These are phyloP conservation scores for Smutsia temminckii DNA, from an alignment of 2,797 vertebrate genomes.

Conservation along the genomic window DNA sequence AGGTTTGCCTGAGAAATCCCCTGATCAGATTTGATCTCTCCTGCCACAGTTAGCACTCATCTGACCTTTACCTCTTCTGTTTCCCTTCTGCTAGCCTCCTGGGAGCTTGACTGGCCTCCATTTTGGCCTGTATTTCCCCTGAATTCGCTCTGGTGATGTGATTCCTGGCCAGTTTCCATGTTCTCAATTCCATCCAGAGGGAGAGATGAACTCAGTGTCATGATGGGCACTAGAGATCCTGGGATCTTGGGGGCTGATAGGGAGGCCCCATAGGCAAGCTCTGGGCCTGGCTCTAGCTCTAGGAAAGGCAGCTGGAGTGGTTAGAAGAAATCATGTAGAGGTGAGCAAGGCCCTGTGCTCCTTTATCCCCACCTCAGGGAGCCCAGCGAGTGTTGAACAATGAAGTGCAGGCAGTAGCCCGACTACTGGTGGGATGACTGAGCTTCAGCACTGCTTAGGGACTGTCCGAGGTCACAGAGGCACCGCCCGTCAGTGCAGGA, in stretches of 20 bases:
- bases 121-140: not conserved
- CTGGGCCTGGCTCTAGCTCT: not conserved
- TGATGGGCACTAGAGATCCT: not conserved
- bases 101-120: not conserved
- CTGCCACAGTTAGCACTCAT: not conserved
- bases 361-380: not conserved
- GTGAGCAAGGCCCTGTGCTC: rapidly evolving
- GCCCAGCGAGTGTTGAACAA: not conserved
- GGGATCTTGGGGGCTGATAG: not conserved
- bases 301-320: not conserved
- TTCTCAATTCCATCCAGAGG: not conserved
- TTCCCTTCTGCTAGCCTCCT: not conserved
- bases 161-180: not conserved
- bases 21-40: not conserved
- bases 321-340: not conserved
- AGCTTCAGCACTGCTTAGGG: not conserved
- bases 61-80: not conserved
- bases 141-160: not conserved
- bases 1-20: not conserved
- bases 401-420: not conserved
- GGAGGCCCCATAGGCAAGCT: not conserved
- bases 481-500: not conserved
- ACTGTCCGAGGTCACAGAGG: not conserved
- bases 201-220: not conserved
- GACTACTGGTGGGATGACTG: not conserved